Evolutionary conservation across 2,888 invertebrate genomes (phyloP), one percentile per base, ranked within the genome.

Genomic region (Criorhina ranunculi): DNA sequence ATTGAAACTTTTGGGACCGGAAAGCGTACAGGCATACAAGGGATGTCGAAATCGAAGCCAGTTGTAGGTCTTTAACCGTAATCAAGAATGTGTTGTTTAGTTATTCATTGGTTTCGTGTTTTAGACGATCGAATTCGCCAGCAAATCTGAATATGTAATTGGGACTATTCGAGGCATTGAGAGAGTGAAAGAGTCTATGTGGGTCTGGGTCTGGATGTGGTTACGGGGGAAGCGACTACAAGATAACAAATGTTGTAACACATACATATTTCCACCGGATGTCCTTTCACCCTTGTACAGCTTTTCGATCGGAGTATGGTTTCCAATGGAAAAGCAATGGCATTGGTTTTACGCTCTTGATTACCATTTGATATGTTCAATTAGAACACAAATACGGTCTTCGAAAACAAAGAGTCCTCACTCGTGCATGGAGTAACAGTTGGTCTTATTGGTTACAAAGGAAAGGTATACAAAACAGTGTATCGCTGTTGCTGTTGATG

Each of bases 61-160:
- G 67, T 24, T 62, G 62, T 55, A 49, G 42, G 73, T 83, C 83
- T 57, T 83, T 79, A 73, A 60, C 33, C 69, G 75, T 75, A 81
- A 83, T 79, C 83, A 83, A 79, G 73, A 62, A 79, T 79, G 55
- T 66, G 79, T 75, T 79, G 73, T 62, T 79, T 73, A 72, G 82
- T 66, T 83, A 83, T 83, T 79, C 83, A 79, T 83, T 83, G 83
- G 57, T 57, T 69, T 57, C 35, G 64, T 75, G 79, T 75, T 79
- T 69, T 9, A 42, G 78, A 42, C 78, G 67, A 69, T 83, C 79
- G 80, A 62, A 75, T 75, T 69, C 17, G 40, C 46, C 46, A 62
- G 51, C 67, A 75, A 83, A 83, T 83, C 79, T 79, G 79, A 83
- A 83, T 83, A 79, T 73, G 73, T 64, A 78, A 83, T 79, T 83